Base-by-base conservation (phyloP, 2,888 invertebrate species). In the Isotomurus palustris region DNA sequence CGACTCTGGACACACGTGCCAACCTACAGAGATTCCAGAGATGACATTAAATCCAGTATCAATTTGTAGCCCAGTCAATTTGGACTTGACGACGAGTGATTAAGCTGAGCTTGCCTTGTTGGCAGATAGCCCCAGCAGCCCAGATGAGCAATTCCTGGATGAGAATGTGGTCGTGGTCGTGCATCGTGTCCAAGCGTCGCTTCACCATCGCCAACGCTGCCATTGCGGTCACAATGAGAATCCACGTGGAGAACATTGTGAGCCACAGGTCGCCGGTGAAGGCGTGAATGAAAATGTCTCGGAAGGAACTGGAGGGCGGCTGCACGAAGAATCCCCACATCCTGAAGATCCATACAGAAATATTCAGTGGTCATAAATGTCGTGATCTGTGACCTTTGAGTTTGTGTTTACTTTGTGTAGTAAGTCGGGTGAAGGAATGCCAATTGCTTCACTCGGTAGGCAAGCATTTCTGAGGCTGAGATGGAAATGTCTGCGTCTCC, bases 271-370 rank as follows among this genome's bases (percentile, higher is more conserved):
- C 56, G 1, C 41, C 27, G 10, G 62, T 49, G 43, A 66, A 66
- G n/a, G 62, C 62, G 19, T 56, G 38, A 12, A 66, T 52, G 43
- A 63, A 66, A 38, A 66, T 61, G 45, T 66, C 60, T 2, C 66
- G 62, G 28, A 66, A 47, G 5, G 58, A 60, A 32, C 52, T 60
- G 2, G 62, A 58, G 0, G 60, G 36, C 1, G 66, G 66, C 51
- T 62, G 60, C 24, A 53, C 58, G 52, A 66, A 66, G 24, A 63
- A 62, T 5, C 53, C 62, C 47, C 56, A 56, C 24, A 66, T 49
- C 2, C 65, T 65, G 28, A 41, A 25, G 29, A 49, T 21, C n/a
- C n/a, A n/a, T n/a, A n/a, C n/a, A n/a, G n/a, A n/a, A n/a, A n/a
- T n/a, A n/a, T n/a, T n/a, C n/a, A 21, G 27, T 19, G 5, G 32